Percentiles rank a stretch among this genome's conserved stretches.
phyloP scores from a whole-genome alignment of 2,113 vertebrate species.

The Progne subis region DNA sequence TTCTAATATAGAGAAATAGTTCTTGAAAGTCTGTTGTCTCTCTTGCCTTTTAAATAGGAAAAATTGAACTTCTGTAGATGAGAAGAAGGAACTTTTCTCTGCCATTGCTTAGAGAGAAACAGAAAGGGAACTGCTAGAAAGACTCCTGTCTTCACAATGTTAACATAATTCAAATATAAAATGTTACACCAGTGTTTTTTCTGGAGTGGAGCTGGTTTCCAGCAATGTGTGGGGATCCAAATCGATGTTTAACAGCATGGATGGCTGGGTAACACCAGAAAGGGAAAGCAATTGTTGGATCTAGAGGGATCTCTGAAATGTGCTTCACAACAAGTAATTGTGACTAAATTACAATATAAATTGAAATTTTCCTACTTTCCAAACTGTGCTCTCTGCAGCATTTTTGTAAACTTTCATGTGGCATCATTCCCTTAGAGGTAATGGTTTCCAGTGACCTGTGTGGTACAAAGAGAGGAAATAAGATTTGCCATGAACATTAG shows the following conservation, averaged over 20 bases:
- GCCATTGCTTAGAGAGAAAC: slow-evolving; percentile 25
- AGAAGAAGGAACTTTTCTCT: slow-evolving; percentile 55
- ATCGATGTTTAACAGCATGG: slow-evolving; percentile 52
- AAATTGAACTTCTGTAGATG: slow-evolving; percentile 3
- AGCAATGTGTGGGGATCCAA: slow-evolving; percentile 43
- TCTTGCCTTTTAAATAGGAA: slow-evolving; percentile 49
- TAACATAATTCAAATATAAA: slow-evolving; percentile 58
- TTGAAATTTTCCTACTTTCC: neutral
- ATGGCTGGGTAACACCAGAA: slow-evolving; percentile 44
- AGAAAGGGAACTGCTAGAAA: slow-evolving; percentile 41
- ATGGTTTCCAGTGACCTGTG: neutral
- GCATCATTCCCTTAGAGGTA: neutral
- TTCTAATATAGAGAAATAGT: slow-evolving; percentile 8
- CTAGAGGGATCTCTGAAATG: neutral
- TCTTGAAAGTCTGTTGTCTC: slow-evolving; percentile 41
- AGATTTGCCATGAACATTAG: neutral
- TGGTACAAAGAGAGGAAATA: neutral
- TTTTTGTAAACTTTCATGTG: neutral
- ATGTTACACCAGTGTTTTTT: slow-evolving; percentile 54
- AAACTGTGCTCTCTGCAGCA: neutral
- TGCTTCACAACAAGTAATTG: neutral
- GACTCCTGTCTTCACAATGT: slow-evolving; percentile 41
- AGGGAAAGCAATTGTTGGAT: slow-evolving; percentile 37
- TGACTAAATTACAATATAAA: neutral
- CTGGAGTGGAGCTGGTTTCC: slow-evolving; percentile 65